Evolutionary conservation across 2,888 invertebrate genomes (phyloP), one percentile per base, ranked within the genome.

Genomic region (Agrochola macilenta): DNA sequence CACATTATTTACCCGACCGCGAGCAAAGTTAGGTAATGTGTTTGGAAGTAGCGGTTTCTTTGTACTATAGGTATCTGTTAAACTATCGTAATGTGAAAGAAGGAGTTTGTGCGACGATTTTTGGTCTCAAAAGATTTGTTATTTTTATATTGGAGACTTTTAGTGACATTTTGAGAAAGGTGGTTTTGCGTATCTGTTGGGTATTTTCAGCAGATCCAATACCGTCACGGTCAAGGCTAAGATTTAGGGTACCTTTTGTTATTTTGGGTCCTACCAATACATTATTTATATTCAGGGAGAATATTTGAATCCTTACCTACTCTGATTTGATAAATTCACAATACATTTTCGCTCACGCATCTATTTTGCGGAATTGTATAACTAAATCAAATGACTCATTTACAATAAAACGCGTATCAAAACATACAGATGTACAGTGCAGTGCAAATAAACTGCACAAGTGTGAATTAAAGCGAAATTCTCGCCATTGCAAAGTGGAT

Each of bases 401-500:
- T 79, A 80, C 79, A 83, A 78, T 74, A 78, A 78, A 85, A 57
- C 72, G 64, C 61, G 77, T 79, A 81, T 82, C 81, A 83, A 82
- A 85, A 74, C 78, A 57, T 73, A 80, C 79, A 74, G 43, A 60
- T 71, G 79, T 73, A 81, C 78, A 82, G 54, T 83, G 72, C n/a
- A 79, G 76, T 71, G 82, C 83, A 85, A 88, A 90, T 85, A 88
- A 89, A 86, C 84, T 76, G 82, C 76, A 78, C 78, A 80, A 83
- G 84, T 84, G 86, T 85, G 86, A 88, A 88, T 85, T 87, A 87
- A 85, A 89, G 71, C 74, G 78, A 69, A 86, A 84, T 82, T 79
- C 81, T 82, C 87, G 86, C 78, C 86, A 81, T 80, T 77, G 85
- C 83, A 82, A 81, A 89, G 88, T 86, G 88, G 86, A 89, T 87